A percentile compares a stretch with the other conserved stretches of the same genome.
These are phyloP conservation scores for Saccostrea cuccullata DNA, from an alignment of 1,140 invertebrate species.

Conservation along the genomic window DNA sequence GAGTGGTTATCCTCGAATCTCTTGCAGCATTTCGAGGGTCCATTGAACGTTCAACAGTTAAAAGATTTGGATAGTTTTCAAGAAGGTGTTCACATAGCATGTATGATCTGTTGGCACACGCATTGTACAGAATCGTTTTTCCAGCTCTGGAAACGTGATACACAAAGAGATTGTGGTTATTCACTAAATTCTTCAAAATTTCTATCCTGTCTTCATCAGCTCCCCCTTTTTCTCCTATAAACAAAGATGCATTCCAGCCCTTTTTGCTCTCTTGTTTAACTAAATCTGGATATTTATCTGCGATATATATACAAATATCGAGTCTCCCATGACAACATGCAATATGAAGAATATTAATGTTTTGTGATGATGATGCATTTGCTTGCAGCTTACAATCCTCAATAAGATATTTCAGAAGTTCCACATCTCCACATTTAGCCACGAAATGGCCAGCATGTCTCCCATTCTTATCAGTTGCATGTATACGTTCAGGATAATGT, in stretches of 20 bases:
- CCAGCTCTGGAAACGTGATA: neutral
- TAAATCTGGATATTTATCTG: neutral
- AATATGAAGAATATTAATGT: conserved; percentile 1
- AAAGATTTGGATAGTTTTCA: neutral
- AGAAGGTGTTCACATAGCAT: neutral
- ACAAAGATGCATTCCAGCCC: neutral
- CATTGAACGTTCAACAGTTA: neutral
- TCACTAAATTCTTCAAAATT: neutral
- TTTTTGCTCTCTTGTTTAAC: neutral
- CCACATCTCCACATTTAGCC: neutral
- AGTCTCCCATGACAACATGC: neutral
- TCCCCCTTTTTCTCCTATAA: neutral
- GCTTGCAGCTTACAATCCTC: neutral
- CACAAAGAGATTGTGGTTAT: neutral
- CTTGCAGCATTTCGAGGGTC: neutral
- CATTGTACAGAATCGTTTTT: neutral
- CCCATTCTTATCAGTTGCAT: neutral
- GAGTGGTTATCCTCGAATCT: neutral
- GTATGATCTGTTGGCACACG: neutral
- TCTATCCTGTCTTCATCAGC: neutral
- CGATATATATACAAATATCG: neutral
- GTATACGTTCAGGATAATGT: neutral
- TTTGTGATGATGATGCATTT: neutral
- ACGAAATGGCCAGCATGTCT: conserved; percentile 14
- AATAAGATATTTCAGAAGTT: neutral